A percentile compares a stretch with the other conserved stretches of the same genome.
Conservation (phyloP, 1,140 invertebrate species). For the Thrips palmi region DNA sequence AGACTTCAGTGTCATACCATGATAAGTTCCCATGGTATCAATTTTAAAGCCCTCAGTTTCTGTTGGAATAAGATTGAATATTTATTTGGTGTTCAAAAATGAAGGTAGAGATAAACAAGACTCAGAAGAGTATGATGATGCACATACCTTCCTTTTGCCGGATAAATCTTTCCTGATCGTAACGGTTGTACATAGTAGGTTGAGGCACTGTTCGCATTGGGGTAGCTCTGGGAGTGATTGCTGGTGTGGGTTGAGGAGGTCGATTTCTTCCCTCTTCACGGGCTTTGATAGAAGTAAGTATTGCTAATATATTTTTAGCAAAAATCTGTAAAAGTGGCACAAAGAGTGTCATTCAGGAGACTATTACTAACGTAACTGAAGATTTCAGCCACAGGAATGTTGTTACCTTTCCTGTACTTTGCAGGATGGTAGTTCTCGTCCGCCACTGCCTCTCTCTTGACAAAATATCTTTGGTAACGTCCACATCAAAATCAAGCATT, state of each 20-base stretch:
- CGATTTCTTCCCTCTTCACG: slow-evolving; percentile 68
- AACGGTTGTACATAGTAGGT: slow-evolving; percentile 79
- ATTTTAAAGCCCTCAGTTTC: slow-evolving; percentile 97
- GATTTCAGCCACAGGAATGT: too few relatives aligned
- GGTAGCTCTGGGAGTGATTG: slow-evolving; percentile 47
- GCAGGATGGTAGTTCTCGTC: slow-evolving; percentile 83
- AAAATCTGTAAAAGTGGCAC: slow-evolving; percentile 41
- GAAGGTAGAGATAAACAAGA: neutral
- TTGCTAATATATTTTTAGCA: slow-evolving; percentile 85
- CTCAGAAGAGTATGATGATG: neutral
- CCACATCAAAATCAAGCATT: slow-evolving; percentile 88
- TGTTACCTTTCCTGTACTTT: slow-evolving; percentile 84
- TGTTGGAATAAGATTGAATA: slow-evolving; percentile 21
- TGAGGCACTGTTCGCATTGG: slow-evolving; percentile 46
- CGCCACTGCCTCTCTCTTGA: slow-evolving; percentile 88
- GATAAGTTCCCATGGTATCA: slow-evolving; percentile 93
- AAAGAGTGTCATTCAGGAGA: slow-evolving; percentile 3
- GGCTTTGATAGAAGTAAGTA: slow-evolving; percentile 79
- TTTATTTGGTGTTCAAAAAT: neutral
- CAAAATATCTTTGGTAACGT: slow-evolving; percentile 90
- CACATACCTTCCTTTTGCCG: slow-evolving; percentile 57
- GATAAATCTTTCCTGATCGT: slow-evolving; percentile 94
- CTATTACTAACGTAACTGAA: neutral
- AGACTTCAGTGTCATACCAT: slow-evolving; percentile 92
- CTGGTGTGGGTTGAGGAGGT: slow-evolving; percentile 38